Evolutionary conservation across 2,797 vertebrate species (phyloP), one percentile per base, ranked within the genome.

Genomic region (Carcharodon carcharias): DNA sequence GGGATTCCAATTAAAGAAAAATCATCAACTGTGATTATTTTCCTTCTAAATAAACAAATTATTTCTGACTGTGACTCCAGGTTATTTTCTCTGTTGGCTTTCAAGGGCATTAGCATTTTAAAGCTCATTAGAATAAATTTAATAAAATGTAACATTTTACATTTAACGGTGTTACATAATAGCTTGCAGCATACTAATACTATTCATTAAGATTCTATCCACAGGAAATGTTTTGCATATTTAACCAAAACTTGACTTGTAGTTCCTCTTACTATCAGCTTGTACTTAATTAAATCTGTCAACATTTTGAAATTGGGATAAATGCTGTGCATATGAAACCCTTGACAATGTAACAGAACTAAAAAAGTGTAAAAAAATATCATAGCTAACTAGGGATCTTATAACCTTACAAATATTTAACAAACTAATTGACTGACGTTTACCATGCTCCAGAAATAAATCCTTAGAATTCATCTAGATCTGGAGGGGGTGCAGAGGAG

Each of bases 31-130:
- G 26, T 50, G 40, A 95, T 95, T 69, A 95, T 95, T 69, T 95
- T 71, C 56, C 56, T 63, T 63, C 58, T 71, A 14, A 50, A 67
- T 71, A 95, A 69, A 95, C 40, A 95, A 95, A 95, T 71, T 54
- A 95, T 95, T 56, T 95, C 67, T 69, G 67, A 69, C 93, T 71
- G 92, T 67, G 67, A 71, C 93, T 54, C 93, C 93, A 95, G 65
- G 35, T 31, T 92, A 95, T 69, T 69, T 95, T 67, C 73, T 50
- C 12, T 12, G n/a, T 95, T 67, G 65, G 65, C 35, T 56, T 9
- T 61, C 56, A 61, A 91, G 88, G 88, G 56, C 58, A 58, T 61
- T 92, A n/a, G 12, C 89, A 63, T 58, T 92, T 58, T 31, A 61
- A 50, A 63, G 31, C 88, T 91, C 88, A 61, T 31, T 91, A 92